Evolutionary conservation across 2,797 vertebrate species (phyloP).

Genomic region (Enteromius unitaeniatus): DNA sequence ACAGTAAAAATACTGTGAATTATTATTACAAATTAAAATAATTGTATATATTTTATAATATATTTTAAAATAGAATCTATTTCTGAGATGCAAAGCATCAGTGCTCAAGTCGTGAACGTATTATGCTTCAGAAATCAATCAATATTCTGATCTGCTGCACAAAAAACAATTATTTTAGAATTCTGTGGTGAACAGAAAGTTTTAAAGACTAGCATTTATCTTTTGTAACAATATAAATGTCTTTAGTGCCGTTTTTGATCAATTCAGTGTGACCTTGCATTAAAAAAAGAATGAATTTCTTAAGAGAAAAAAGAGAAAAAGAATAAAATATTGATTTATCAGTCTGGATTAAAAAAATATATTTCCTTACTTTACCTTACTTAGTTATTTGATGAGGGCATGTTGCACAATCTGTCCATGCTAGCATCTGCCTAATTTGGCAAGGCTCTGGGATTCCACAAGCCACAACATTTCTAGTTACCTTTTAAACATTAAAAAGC

Average conservation of each 20-base stretch:
- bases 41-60: background rate
- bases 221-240: background rate
- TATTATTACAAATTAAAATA: background rate
- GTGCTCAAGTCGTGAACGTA: background rate
- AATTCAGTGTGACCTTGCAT: no score
- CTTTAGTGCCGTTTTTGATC: no score
- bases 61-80: no score
- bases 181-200: background rate
- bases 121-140: background rate
- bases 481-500: background rate
- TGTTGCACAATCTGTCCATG: background rate
- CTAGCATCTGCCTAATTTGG: conserved; percentile 9
- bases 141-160: background rate
- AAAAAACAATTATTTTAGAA: background rate
- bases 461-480: background rate
- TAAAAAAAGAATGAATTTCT: background rate
- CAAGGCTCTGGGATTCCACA: background rate
- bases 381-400: background rate
- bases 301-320: background rate
- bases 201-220: background rate
- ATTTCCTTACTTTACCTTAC: background rate
- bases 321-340: background rate
- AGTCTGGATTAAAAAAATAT: background rate
- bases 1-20: background rate
- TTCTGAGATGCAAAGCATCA: background rate